Evolutionary conservation across 1,140 invertebrate species (phyloP).

Genomic region (Sarcophaga bullata): DNA sequence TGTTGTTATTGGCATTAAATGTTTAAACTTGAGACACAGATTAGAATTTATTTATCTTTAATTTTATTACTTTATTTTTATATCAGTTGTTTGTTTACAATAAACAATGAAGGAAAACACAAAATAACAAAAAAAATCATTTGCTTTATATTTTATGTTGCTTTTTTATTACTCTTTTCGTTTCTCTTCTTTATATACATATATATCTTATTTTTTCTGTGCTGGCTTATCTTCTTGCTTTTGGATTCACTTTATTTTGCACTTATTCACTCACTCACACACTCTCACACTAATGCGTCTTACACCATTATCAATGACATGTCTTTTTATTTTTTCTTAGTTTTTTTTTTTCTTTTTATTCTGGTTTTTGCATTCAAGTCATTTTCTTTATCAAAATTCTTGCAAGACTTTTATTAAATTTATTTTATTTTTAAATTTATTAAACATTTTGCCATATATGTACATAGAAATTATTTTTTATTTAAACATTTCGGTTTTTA

Average conservation of each 20-base stretch:
- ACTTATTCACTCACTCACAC: neutral
- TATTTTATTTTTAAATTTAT: neutral
- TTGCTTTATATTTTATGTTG: neutral
- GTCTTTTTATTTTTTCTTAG: neutral
- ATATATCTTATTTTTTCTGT: neutral
- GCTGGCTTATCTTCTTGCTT: neutral
- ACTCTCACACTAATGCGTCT: neutral
- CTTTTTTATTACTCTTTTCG: neutral
- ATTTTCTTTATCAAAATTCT: neutral
- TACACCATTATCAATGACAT: neutral
- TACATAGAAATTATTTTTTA: neutral
- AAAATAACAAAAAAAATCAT: neutral
- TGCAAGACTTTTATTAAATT: neutral
- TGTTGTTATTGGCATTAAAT: neutral
- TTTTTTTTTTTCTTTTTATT: neutral
- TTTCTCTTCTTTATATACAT: too few relatives aligned
- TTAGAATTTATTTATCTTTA: neutral
- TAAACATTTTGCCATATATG: too few relatives aligned
- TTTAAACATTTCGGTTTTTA: neutral
- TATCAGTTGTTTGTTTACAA: neutral
- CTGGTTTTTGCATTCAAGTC: slow-evolving; percentile 12
- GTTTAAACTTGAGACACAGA: neutral
- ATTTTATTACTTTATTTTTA: neutral
- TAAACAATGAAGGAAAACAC: neutral
- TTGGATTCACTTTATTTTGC: neutral